Evolutionary conservation across 1,140 invertebrate species (phyloP).

Genomic region (Ceratitis capitata): DNA sequence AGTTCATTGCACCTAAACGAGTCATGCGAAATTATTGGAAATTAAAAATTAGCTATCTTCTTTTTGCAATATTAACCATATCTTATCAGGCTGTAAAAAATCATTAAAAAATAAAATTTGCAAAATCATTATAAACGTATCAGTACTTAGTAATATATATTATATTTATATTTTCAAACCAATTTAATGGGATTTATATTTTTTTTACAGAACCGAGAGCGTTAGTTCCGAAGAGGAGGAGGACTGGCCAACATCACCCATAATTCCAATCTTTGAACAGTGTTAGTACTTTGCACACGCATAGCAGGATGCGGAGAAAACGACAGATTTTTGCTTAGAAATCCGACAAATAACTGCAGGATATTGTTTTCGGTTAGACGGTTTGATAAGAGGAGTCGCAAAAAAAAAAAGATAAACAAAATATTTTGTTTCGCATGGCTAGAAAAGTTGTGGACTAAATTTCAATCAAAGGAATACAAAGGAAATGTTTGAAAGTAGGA

Average conservation of each 20-base stretch:
- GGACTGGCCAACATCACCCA: conserved; percentile 71
- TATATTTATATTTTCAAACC: background rate
- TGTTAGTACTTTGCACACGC: conserved; percentile 55
- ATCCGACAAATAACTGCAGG: conserved; percentile 27
- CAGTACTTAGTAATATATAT: background rate
- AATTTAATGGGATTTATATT: background rate
- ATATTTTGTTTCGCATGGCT: background rate
- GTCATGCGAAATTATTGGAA: background rate
- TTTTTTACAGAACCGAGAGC: conserved; percentile 68
- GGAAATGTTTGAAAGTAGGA: background rate
- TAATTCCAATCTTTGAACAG: conserved; percentile 69
- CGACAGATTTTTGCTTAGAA: conserved; percentile 36
- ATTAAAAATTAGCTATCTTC: background rate
- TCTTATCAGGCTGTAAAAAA: background rate
- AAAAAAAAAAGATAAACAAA: conserved; percentile 7
- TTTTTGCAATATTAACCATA: background rate
- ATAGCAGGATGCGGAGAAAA: conserved; percentile 36
- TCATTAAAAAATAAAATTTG: background rate
- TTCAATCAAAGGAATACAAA: background rate
- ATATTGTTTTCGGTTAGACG: conserved; percentile 24
- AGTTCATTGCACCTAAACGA: background rate
- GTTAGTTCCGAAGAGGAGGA: conserved; percentile 69
- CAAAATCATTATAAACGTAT: background rate
- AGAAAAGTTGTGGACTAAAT: background rate
- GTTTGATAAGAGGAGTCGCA: conserved; percentile 7